Percentiles rank a stretch among this genome's conserved stretches.
Evolutionary conservation across 2,113 vertebrate genomes (phyloP).

Genomic region (Cebidichthys violaceus): DNA sequence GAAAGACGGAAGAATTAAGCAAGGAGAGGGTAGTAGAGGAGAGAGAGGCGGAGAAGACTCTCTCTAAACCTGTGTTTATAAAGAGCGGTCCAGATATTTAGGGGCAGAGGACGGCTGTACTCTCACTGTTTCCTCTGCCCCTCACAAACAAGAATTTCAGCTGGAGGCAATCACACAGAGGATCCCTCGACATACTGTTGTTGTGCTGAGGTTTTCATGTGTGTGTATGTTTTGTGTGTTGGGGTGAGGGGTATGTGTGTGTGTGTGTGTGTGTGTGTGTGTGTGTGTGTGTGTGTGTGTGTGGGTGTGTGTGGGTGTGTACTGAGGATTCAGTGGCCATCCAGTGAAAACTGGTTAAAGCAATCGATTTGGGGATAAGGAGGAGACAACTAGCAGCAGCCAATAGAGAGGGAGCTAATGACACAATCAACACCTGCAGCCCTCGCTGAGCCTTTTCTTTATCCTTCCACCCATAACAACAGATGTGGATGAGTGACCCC

Average conservation of each 20-base stretch:
- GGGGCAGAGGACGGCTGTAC: constrained; percentile 32
- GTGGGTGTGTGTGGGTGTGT: neutral
- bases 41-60: constrained; percentile 12
- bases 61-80: constrained; percentile 45
- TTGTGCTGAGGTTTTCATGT: constrained; percentile 39
- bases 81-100: constrained; percentile 48
- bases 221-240: constrained; percentile 27
- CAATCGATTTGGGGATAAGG: constrained; percentile 74
- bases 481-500: constrained; percentile 82
- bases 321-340: constrained; percentile 52
- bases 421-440: constrained; percentile 83
- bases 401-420: constrained; percentile 78
- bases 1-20: neutral
- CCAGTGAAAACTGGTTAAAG: constrained; percentile 79
- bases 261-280: neutral
- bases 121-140: constrained; percentile 61
- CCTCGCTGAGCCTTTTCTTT: constrained; percentile 74
- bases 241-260: constrained; percentile 10
- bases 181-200: constrained; percentile 48
- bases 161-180: constrained; percentile 61
- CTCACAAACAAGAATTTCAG: constrained; percentile 66
- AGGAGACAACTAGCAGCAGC: constrained; percentile 70
- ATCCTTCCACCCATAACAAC: constrained; percentile 76
- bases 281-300: neutral
- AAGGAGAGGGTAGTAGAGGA: neutral